A percentile compares a stretch with the other conserved stretches of the same genome.
Evolutionary conservation across 1,140 invertebrate genomes (phyloP).

Genomic region (Halictus rubicundus): DNA sequence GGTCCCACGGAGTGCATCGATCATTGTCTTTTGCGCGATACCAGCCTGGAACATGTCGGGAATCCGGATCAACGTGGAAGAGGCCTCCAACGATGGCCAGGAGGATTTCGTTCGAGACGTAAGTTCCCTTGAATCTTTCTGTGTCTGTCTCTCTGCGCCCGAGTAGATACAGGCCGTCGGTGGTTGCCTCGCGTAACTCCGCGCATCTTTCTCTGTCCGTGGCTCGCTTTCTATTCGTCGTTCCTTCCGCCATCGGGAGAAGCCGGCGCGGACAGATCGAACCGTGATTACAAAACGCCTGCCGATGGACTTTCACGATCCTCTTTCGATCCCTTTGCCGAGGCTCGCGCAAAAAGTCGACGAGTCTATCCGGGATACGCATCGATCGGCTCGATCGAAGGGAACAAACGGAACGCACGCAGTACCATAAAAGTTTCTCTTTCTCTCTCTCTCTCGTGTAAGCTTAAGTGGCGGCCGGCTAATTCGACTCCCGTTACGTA

Average conservation of each 20-base stretch:
- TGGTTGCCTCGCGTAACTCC: conserved; percentile 46
- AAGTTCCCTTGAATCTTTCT: conserved; percentile 48
- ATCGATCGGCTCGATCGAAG: neutral
- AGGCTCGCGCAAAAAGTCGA: neutral
- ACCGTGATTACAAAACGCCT: conserved; percentile 17
- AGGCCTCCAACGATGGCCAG: conserved; percentile 54
- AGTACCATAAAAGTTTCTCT: neutral
- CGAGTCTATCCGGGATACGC: too few relatives aligned
- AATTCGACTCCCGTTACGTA: conserved; percentile 10
- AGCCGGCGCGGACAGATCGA: conserved; percentile 9
- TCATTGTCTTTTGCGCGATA: conserved; percentile 22
- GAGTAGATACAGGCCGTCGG: too few relatives aligned
- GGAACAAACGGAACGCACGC: neutral
- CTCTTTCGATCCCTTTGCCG: neutral
- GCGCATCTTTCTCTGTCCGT: conserved; percentile 33
- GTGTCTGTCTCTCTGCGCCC: too few relatives aligned
- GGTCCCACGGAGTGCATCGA: neutral
- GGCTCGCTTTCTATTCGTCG: conserved; percentile 56
- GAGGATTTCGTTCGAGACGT: conserved; percentile 64
- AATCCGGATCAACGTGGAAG: conserved; percentile 69
- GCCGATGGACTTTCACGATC: conserved; percentile 50
- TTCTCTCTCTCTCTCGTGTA: too few relatives aligned
- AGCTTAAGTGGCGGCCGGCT: neutral
- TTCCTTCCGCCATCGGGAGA: conserved; percentile 51
- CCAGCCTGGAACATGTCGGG: conserved; percentile 62